phyloP scores from a whole-genome alignment of 2,888 invertebrate species.

The Philereme transversata region DNA sequence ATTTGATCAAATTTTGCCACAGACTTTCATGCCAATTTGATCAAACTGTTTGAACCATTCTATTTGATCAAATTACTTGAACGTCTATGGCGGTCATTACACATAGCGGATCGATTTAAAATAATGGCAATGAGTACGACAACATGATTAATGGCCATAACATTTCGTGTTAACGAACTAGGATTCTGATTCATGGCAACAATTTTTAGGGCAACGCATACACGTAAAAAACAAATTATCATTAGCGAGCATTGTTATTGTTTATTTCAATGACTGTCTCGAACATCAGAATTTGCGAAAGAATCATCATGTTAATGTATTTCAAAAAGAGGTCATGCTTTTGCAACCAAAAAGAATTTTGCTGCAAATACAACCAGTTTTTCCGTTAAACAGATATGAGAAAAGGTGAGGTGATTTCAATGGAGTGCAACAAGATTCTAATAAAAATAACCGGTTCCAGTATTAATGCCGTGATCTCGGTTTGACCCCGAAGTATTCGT shows the following conservation, averaged over 20 bases:
- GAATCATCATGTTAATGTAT: too few relatives aligned
- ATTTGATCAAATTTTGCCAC: too few relatives aligned
- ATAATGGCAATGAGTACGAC: conserved; percentile 52
- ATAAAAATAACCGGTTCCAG: conserved; percentile 58
- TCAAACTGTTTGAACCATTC: too few relatives aligned
- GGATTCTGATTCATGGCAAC: conserved; percentile 28
- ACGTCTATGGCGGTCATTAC: too few relatives aligned
- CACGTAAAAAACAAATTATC: conserved; percentile 25
- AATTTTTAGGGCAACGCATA: conserved; percentile 25
- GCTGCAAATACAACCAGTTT: conserved; percentile 1
- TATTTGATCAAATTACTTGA: too few relatives aligned
- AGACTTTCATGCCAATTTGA: too few relatives aligned
- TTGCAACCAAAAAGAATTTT: neutral
- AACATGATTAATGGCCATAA: conserved; percentile 54
- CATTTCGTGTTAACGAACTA: conserved; percentile 38
- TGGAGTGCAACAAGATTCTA: conserved; percentile 40
- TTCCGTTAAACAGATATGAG: conserved; percentile 9
- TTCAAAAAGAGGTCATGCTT: neutral
- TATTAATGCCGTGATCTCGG: conserved; percentile 57
- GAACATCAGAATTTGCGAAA: too few relatives aligned
- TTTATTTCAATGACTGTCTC: too few relatives aligned
- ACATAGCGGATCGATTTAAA: conserved; percentile 52
- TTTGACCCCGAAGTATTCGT: conserved; percentile 67
- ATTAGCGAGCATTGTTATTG: conserved; percentile 7
- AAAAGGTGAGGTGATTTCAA: conserved; percentile 30